Evolutionary conservation across 2,888 invertebrate species (phyloP).

Genomic region (Erebia palarica): DNA sequence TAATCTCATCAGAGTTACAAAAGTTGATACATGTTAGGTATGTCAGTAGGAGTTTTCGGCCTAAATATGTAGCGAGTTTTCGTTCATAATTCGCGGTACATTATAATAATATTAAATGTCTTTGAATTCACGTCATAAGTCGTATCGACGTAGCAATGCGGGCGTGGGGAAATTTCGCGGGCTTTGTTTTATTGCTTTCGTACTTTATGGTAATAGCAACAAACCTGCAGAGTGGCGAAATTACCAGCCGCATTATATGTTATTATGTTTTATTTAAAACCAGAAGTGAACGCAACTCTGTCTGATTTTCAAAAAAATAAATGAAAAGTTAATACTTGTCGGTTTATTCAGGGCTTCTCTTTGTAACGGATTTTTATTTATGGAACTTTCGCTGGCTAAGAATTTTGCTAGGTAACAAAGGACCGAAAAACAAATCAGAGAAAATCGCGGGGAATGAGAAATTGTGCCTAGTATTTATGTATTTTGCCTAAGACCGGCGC

Average conservation of each 20-base stretch:
- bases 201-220: slow-evolving; percentile 69
- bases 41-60: not conserved
- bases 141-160: slow-evolving; percentile 53
- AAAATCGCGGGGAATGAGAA: too few relatives aligned
- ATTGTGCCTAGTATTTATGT: too few relatives aligned
- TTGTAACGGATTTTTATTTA: too few relatives aligned
- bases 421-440: too few relatives aligned
- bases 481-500: too few relatives aligned
- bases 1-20: not conserved
- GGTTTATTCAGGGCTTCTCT: not conserved
- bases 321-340: not conserved
- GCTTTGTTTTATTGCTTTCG: slow-evolving; percentile 65
- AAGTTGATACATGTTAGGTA: not conserved
- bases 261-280: slow-evolving; percentile 32
- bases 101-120: too few relatives aligned
- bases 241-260: slow-evolving; percentile 35
- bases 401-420: too few relatives aligned
- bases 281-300: slow-evolving; percentile 5
- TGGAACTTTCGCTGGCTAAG: too few relatives aligned
- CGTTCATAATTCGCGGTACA: slow-evolving; percentile 50
- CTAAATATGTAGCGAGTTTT: slow-evolving; percentile 24
- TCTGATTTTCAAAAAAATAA: not conserved
- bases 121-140: not conserved
- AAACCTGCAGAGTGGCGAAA: slow-evolving; percentile 35
- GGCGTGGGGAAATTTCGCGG: slow-evolving; percentile 61